These are phyloP conservation scores for Damaliscus lunatus DNA, from an alignment of 2,113 vertebrate species.

Conservation along the genomic window DNA sequence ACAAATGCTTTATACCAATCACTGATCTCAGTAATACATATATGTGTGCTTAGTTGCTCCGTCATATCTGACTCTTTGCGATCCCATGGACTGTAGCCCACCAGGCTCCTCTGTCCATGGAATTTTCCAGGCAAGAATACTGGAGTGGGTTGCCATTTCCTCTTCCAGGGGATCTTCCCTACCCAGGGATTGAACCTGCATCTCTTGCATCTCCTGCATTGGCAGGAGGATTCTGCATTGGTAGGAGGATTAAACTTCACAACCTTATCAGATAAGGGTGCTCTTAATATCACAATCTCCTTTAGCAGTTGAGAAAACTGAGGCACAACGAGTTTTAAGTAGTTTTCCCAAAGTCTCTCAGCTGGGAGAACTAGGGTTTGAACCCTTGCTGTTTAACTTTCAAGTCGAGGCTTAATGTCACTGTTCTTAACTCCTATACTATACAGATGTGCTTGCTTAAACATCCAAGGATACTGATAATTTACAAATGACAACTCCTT, in stretches of 20 bases:
- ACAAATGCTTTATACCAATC: not conserved
- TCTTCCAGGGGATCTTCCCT: not conserved
- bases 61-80: not conserved
- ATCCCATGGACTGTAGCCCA: not conserved
- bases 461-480: not conserved
- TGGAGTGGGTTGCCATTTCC: not conserved
- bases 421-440: not conserved
- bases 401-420: not conserved
- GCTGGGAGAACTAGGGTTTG: not conserved
- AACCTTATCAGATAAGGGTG: no score
- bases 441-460: not conserved
- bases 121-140: not conserved
- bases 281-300: not conserved
- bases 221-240: no score
- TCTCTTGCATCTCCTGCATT: no score
- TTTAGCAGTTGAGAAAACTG: not conserved
- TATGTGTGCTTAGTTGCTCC: not conserved
- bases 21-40: not conserved
- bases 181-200: no score
- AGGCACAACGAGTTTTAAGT: not conserved
- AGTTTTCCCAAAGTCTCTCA: not conserved
- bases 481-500: not conserved
- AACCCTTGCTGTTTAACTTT: not conserved
- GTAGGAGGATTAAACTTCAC: no score
- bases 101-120: not conserved